Base-by-base conservation (phyloP, 2,113 vertebrate species). In the Piprites chloris region DNA sequence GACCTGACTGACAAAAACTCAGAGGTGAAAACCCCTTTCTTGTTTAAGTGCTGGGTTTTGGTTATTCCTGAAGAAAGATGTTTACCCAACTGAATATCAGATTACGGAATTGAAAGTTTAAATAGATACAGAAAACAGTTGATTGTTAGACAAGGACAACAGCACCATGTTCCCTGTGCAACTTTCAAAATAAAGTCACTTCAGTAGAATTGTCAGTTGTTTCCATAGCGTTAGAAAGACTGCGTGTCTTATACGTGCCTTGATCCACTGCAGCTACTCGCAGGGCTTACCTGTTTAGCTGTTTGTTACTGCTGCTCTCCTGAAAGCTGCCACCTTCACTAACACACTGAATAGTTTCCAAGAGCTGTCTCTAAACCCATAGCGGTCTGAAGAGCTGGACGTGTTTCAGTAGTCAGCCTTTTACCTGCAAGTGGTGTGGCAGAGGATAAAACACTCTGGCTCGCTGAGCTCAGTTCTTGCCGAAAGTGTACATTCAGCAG, bases 351-450 rank as follows among this genome's bases (percentile, higher is more conserved):
- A 20, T 30, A 15, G 22, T 61, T 59, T 58, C 62, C 1, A 2
- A 53, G 62, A 35, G 42, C 62, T 67, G 32, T 67, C 11, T 66
- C 26, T 12, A 6, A 9, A 17, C 28, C 56, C 3, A 0, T 8
- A 75, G 42, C 37, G 41, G 37, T 66, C 32, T 50, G 27, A 39
- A 4, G 13, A 37, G 9, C 35, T 59, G 35, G 13, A 14, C 17
- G 75, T 27, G 27, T 49, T 81, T 20, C 49, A 65, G 19, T 28
- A 81, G 12, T 66, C 35, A 24, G 37, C 28, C 17, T 83, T 84
- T 79, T 33, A 30, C 26, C 18, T 68, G 13, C 14, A 1, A 19
- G 5, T 2, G 1, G 26, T 0, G 1, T 1, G 2, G n/a, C 33
- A 50, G 61, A 78, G 62, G 52, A 28, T 30, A 55, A 49, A 75